Evolutionary conservation across 2,888 invertebrate species (phyloP), one percentile per base, ranked within the genome.

Genomic region (Polymixis lichenea): DNA sequence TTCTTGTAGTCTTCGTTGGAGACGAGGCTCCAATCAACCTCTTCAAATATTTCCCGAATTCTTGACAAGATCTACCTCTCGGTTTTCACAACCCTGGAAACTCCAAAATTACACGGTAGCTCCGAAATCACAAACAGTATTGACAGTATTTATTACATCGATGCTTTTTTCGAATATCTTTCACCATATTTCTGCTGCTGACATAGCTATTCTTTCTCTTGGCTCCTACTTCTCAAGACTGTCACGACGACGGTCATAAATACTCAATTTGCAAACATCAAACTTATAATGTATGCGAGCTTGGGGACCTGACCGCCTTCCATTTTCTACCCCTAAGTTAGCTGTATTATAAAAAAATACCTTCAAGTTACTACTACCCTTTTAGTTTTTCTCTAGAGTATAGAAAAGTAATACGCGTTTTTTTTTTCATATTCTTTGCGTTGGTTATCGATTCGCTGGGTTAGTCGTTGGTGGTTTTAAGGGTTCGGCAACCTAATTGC

Each of bases 251-350:
- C 66, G 68, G 49, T 46, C 79, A 84, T 88, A 88, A 87, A 87
- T 87, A 87, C 79, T 74, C 86, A 87, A 88, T 87, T 87, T 82
- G 77, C 79, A 80, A 77, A 82, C 79, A 76, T 86, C 82, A 82
- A 87, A 87, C 77, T 87, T 88, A 67, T 82, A 88, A 88, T 81
- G 62, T 88, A 87, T 88, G 73, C 77, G 84, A 72, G 82, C 79
- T 77, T 22, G 60, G 88, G 86, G 87, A 85, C 70, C 49, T 78
- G 80, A 74, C 87, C 82, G 72, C 61, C 78, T 86, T 84, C 60
- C 53, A 75, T 78, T 77, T 82, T 86, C 62, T 53, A 73, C 68
- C 64, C 49, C 58, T 62, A 72, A 78, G 56, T 75, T 75, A 62
- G 62, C 25, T 67, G 38, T 72, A 69, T 76, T 86, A 74, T 77